A percentile compares a stretch with the other conserved stretches of the same genome.
Conservation (phyloP, 2,888 invertebrate species). For the Brachynemurus nebulosus region DNA sequence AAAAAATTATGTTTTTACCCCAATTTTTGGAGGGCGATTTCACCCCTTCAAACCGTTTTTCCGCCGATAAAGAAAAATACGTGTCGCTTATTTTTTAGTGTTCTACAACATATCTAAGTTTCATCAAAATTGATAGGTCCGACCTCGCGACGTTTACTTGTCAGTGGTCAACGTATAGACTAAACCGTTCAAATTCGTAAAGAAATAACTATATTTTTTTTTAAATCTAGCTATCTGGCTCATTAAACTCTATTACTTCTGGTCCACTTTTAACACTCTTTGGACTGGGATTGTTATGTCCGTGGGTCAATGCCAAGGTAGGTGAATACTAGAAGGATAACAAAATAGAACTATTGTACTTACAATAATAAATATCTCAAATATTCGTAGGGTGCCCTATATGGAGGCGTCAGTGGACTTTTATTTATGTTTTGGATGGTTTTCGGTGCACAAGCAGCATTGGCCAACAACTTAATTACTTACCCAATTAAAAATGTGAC, state of each 20-base stretch:
- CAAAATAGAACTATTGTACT: neutral
- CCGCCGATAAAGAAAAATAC: too few relatives aligned
- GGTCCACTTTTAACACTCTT: slow-evolving; percentile 55
- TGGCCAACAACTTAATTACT: slow-evolving; percentile 35
- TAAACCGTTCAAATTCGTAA: too few relatives aligned
- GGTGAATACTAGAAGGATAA: slow-evolving; percentile 15
- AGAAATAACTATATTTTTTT: neutral
- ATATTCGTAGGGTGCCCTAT: slow-evolving; percentile 45
- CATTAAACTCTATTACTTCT: slow-evolving; percentile 47
- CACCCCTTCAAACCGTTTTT: too few relatives aligned
- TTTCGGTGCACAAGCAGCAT: slow-evolving; percentile 46
- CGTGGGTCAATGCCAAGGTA: slow-evolving; percentile 51
- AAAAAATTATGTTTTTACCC: too few relatives aligned
- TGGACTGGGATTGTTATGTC: slow-evolving; percentile 52
- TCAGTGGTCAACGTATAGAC: too few relatives aligned
- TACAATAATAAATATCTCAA: neutral
- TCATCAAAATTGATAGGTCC: too few relatives aligned
- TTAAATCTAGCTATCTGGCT: slow-evolving; percentile 22
- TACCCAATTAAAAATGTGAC: slow-evolving; percentile 15
- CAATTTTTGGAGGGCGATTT: too few relatives aligned
- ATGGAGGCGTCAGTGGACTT: slow-evolving; percentile 43
- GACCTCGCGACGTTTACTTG: too few relatives aligned
- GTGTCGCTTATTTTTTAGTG: too few relatives aligned
- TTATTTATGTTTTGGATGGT: slow-evolving; percentile 45
- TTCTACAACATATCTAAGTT: too few relatives aligned